A percentile compares a stretch with the other conserved stretches of the same genome.
Evolutionary conservation across 1,140 invertebrate genomes (phyloP).

Genomic region (Anoplolepis gracilipes): DNA sequence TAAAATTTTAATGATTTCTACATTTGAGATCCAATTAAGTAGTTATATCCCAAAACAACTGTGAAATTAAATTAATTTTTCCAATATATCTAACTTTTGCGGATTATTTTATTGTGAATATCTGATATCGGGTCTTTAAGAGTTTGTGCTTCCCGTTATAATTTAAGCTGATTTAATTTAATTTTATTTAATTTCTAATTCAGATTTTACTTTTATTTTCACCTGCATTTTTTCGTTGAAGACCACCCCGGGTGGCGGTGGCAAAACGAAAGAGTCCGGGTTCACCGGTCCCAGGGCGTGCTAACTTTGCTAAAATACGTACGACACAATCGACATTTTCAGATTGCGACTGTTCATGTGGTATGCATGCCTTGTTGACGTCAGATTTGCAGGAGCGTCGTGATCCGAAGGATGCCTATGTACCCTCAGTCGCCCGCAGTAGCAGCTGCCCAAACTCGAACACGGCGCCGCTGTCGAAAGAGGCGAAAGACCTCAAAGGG

Average conservation of each 20-base stretch:
- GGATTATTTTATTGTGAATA: slow-evolving; percentile 3
- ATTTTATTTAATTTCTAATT: slow-evolving; percentile 53
- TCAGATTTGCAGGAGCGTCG: slow-evolving; percentile 89
- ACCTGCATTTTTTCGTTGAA: slow-evolving; percentile 62
- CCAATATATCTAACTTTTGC: slow-evolving; percentile 31
- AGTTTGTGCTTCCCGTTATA: background rate
- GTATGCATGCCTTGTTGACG: slow-evolving; percentile 86
- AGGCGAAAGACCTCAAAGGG: slow-evolving; percentile 89
- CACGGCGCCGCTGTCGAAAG: slow-evolving; percentile 87
- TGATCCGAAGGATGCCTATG: slow-evolving; percentile 79
- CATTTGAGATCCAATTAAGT: background rate
- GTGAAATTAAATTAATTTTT: background rate
- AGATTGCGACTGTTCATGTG: slow-evolving; percentile 85
- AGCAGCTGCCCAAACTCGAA: slow-evolving; percentile 87
- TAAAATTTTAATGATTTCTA: background rate
- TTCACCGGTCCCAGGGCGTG: slow-evolving; percentile 12
- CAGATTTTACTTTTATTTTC: slow-evolving; percentile 49
- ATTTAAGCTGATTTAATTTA: slow-evolving; percentile 25
- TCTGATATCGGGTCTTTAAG: background rate
- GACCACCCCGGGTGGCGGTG: slow-evolving; percentile 63
- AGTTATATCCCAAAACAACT: no score
- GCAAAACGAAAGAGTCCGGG: slow-evolving; percentile 54
- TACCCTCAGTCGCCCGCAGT: slow-evolving; percentile 83
- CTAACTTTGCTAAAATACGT: slow-evolving; percentile 69
- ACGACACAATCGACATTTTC: slow-evolving; percentile 81